These are phyloP conservation scores for Gulo gulo DNA, from an alignment of 2,113 vertebrate genomes.

Conservation along the genomic window DNA sequence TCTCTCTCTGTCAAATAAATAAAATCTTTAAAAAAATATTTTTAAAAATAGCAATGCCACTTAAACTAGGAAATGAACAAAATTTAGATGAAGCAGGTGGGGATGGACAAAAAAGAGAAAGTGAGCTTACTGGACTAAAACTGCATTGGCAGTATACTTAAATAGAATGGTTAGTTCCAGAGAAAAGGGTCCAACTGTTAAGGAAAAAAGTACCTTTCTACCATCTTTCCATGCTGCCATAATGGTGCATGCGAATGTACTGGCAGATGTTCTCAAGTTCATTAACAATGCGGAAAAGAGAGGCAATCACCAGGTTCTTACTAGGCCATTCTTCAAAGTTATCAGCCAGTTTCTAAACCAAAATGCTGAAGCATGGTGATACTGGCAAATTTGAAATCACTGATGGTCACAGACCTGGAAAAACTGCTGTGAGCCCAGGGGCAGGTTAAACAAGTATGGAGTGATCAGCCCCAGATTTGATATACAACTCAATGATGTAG, in stretches of 20 bases:
- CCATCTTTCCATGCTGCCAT: not conserved
- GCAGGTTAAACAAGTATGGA: not conserved
- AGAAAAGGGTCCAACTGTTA: not conserved
- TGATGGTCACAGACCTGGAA: not conserved
- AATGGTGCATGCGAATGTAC: not conserved
- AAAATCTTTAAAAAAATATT: no score
- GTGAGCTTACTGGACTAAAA: not conserved
- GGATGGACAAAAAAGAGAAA: not conserved
- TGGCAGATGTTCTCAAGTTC: not conserved
- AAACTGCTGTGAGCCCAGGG: not conserved
- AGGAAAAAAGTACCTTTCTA: not conserved
- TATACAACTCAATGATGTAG: not conserved
- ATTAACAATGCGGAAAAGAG: not conserved
- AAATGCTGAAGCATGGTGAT: not conserved
- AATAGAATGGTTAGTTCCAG: not conserved
- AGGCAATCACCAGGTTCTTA: not conserved
- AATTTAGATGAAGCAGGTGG: not conserved
- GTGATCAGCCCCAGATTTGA: not conserved
- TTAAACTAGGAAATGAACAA: slow-evolving; percentile 16
- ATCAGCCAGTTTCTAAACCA: not conserved
- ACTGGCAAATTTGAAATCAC: not conserved
- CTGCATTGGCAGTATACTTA: not conserved
- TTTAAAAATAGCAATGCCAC: not conserved
- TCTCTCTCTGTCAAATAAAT: no score
- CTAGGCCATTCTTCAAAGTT: not conserved